Conservation (phyloP, 2,888 invertebrate genomes). For the Schrankia costaestrigalis region DNA sequence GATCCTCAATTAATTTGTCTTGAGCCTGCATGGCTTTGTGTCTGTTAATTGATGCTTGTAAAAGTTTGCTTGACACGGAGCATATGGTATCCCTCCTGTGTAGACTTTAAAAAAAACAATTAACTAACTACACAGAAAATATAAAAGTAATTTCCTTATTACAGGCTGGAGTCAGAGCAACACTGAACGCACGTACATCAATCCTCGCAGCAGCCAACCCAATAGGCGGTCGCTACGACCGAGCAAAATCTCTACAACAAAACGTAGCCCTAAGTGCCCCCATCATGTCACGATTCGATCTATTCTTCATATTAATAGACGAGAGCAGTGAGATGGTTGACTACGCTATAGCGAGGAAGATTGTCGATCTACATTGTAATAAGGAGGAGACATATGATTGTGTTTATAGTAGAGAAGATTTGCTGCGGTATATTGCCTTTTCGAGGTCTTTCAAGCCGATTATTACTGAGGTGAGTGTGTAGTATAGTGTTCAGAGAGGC, state of each 20-base stretch:
- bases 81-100: too few relatives aligned
- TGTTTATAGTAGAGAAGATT: constrained; percentile 92
- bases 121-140: too few relatives aligned
- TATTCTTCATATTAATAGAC: constrained; percentile 98
- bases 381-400: constrained; percentile 89
- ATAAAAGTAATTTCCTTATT: too few relatives aligned
- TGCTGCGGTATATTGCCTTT: constrained; percentile 97
- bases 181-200: constrained; percentile 97
- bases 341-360: constrained; percentile 97
- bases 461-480: constrained; percentile 85
- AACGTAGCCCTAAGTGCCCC: constrained; percentile 97
- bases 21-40: too few relatives aligned
- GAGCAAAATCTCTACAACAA: constrained; percentile 95
- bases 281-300: constrained; percentile 99
- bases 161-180: constrained; percentile 97
- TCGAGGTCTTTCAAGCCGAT: constrained; percentile 97
- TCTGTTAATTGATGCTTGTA: too few relatives aligned
- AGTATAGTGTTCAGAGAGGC: too few relatives aligned
- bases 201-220: constrained; percentile 99
- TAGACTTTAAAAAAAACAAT: too few relatives aligned
- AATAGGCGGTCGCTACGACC: constrained; percentile 97
- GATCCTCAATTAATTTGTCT: too few relatives aligned
- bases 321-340: constrained; percentile 94
- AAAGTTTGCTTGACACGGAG: too few relatives aligned
- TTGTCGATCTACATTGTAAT: constrained; percentile 95